phyloP scores from a whole-genome alignment of 2,797 vertebrate genomes.

The Protosalanx chinensis region DNA sequence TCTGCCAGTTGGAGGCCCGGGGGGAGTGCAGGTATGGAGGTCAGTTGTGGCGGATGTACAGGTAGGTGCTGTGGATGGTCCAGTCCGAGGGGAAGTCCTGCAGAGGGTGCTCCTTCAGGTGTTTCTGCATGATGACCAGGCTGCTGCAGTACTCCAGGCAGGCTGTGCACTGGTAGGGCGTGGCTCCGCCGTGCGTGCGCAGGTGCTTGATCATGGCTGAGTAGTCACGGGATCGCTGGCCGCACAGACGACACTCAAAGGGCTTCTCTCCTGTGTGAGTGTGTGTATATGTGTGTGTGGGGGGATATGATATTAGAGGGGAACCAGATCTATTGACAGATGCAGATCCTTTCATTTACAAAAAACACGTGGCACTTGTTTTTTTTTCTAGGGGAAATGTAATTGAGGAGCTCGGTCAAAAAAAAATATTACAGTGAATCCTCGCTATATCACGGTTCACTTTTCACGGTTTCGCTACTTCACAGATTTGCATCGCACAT shows the following conservation, averaged over 20 bases:
- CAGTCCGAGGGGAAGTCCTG: constrained; percentile 83
- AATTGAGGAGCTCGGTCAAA: too few relatives aligned
- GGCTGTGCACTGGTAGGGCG: constrained; percentile 82
- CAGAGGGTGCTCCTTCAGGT: constrained; percentile 76
- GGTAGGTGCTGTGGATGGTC: constrained; percentile 79
- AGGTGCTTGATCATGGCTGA: constrained; percentile 90
- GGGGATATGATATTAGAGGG: neutral
- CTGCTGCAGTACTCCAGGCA: constrained; percentile 82
- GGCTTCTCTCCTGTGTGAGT: constrained; percentile 75
- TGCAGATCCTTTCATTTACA: too few relatives aligned
- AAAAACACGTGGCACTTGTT: too few relatives aligned
- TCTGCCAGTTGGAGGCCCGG: too few relatives aligned
- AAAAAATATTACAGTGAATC: too few relatives aligned
- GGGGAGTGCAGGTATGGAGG: neutral
- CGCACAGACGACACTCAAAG: constrained; percentile 82
- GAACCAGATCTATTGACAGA: neutral
- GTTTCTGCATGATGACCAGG: constrained; percentile 82
- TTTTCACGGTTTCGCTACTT: too few relatives aligned
- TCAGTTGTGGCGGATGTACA: constrained; percentile 74
- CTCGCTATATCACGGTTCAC: too few relatives aligned
- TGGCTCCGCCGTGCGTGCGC: constrained; percentile 80
- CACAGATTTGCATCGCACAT: too few relatives aligned
- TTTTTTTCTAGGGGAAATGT: too few relatives aligned
- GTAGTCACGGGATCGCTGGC: constrained; percentile 85
- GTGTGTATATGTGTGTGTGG: neutral